Percentiles rank a stretch among this genome's conserved stretches.
Evolutionary conservation across 2,888 invertebrate genomes (phyloP).

Genomic region (Eulithis prunata): DNA sequence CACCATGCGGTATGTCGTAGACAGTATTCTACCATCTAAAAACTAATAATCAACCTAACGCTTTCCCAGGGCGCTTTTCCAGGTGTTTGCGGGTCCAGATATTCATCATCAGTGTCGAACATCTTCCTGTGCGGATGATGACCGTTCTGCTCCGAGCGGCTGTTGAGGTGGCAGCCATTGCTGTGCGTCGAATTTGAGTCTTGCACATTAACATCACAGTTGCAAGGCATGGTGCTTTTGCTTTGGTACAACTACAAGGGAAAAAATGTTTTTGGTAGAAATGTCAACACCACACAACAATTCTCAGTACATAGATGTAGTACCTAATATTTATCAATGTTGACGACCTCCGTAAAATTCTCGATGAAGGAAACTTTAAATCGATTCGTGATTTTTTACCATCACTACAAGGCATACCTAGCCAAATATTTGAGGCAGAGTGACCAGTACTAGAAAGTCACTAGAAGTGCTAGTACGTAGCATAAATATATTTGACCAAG

Average conservation of each 20-base stretch:
- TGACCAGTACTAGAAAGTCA: neutral
- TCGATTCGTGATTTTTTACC: no score
- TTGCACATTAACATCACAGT: conserved; percentile 51
- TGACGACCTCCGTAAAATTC: no score
- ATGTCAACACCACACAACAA: no score
- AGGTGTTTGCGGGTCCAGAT: conserved; percentile 16
- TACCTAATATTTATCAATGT: no score
- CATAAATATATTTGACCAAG: conserved; percentile 14
- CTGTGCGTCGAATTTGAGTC: conserved; percentile 47
- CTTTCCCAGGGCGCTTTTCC: conserved; percentile 47
- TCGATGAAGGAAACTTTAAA: no score
- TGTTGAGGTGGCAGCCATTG: conserved; percentile 52
- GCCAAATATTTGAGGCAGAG: no score
- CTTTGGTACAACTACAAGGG: conserved; percentile 17
- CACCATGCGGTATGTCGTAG: neutral
- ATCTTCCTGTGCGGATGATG: conserved; percentile 61
- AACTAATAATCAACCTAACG: conserved; percentile 60
- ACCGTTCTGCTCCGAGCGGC: conserved; percentile 45
- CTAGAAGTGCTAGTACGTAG: neutral
- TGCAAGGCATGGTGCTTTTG: conserved; percentile 57
- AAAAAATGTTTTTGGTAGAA: no score
- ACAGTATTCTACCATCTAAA: neutral
- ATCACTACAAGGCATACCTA: no score
- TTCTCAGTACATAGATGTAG: no score
- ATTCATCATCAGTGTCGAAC: conserved; percentile 51